phyloP scores from a whole-genome alignment of 1,140 invertebrate genomes.

The Lysiphlebus fabarum region DNA sequence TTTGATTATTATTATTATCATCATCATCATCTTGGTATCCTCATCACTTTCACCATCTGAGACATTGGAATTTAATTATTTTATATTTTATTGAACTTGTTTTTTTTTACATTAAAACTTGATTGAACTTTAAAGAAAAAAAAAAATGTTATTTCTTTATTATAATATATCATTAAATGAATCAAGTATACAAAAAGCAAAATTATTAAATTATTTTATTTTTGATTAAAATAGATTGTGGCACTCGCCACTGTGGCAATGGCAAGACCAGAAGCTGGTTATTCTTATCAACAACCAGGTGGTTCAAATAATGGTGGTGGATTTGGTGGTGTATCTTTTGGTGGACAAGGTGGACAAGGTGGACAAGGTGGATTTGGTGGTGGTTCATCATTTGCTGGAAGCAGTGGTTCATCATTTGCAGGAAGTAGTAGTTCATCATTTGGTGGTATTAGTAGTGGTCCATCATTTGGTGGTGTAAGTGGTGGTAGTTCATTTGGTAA shows the following conservation, averaged over 20 bases:
- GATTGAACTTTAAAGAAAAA: constrained; percentile 13
- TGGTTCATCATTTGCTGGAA: constrained; percentile 38
- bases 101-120: background rate
- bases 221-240: constrained; percentile 47
- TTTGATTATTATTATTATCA: background rate
- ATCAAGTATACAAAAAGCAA: too few species aligned
- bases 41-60: constrained; percentile 4
- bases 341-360: constrained; percentile 33
- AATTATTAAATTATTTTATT: constrained; percentile 28
- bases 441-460: constrained; percentile 47
- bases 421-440: constrained; percentile 39
- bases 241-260: constrained; percentile 54
- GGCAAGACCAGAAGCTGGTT: constrained; percentile 57
- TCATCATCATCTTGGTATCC: constrained; percentile 19
- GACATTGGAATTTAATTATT: too few species aligned
- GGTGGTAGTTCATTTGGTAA: constrained; percentile 18
- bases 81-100: too few species aligned
- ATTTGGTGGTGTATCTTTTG: constrained; percentile 28
- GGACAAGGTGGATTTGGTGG: constrained; percentile 36
- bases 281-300: constrained; percentile 54
- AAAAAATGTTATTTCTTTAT: background rate
- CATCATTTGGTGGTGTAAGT: constrained; percentile 26
- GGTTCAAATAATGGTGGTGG: constrained; percentile 51
- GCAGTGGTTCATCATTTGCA: constrained; percentile 40
- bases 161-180: too few species aligned